A percentile compares a stretch with the other conserved stretches of the same genome.
These are phyloP conservation scores for Oriolus oriolus DNA, from an alignment of 2,113 vertebrate genomes.

Conservation along the genomic window DNA sequence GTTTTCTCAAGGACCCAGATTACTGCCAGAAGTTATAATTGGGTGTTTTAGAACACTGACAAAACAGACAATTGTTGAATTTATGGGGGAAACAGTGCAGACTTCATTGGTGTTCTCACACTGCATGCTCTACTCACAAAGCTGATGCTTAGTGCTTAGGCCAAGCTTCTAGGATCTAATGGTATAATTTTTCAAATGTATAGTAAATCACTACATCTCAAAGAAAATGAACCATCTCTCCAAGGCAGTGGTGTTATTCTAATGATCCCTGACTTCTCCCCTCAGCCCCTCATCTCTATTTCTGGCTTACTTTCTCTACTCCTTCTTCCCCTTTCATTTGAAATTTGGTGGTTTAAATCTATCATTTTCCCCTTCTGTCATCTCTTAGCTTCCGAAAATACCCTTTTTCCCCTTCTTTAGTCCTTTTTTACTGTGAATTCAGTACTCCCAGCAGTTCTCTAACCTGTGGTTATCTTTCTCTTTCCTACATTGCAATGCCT, in stretches of 20 bases:
- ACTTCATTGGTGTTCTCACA: background rate
- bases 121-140: background rate
- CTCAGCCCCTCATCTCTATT: accelerated
- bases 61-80: background rate
- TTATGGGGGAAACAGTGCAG: accelerated
- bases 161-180: background rate
- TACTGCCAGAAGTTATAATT: background rate
- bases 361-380: background rate
- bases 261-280: background rate
- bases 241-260: background rate
- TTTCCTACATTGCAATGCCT: background rate
- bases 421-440: background rate
- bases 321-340: background rate
- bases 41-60: background rate
- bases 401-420: background rate
- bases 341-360: background rate
- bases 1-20: background rate
- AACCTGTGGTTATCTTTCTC: background rate
- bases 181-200: background rate
- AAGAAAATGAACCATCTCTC: background rate
- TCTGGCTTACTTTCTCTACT: background rate
- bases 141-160: background rate
- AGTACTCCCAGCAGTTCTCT: background rate
- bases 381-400: background rate
- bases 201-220: background rate